These are phyloP conservation scores for Thymallus thymallus DNA, from an alignment of 2,113 vertebrate genomes.

Conservation along the genomic window DNA sequence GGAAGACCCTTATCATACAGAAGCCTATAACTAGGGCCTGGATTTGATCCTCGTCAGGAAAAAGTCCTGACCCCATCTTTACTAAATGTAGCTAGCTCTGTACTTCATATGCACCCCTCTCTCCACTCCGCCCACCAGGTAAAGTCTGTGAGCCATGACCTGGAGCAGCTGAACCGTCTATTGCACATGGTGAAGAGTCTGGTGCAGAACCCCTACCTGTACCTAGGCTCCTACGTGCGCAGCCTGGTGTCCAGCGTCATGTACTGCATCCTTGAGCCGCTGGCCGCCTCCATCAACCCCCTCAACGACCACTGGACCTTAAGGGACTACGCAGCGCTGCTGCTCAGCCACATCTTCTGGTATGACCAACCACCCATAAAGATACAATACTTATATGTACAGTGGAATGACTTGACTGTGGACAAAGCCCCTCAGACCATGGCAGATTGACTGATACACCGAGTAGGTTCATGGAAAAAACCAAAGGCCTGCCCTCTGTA, in stretches of 20 bases:
- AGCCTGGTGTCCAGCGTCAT: conserved; percentile 90
- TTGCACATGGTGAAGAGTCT: conserved; percentile 89
- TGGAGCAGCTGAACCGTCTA: conserved; percentile 87
- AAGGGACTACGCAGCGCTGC: conserved; percentile 85
- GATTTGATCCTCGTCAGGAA: too few species aligned
- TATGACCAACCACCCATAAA: conserved; percentile 41
- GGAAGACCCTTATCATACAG: too few species aligned
- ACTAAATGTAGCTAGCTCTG: neutral
- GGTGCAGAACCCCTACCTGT: conserved; percentile 87
- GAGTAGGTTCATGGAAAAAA: too few species aligned
- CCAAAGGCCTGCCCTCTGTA: too few species aligned
- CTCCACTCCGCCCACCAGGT: conserved; percentile 68
- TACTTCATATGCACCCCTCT: too few species aligned
- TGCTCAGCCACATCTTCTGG: conserved; percentile 93
- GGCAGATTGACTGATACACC: too few species aligned
- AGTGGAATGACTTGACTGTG: too few species aligned
- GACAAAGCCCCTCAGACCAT: too few species aligned
- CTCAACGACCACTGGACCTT: conserved; percentile 97
- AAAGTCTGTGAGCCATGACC: conserved; percentile 89
- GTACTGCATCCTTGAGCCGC: conserved; percentile 91
- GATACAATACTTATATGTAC: too few species aligned
- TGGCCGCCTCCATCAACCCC: conserved; percentile 93
- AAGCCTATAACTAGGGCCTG: too few species aligned
- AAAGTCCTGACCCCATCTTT: too few species aligned
- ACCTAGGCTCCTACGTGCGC: conserved; percentile 86